A percentile compares a stretch with the other conserved stretches of the same genome.
Evolutionary conservation across 2,888 invertebrate species (phyloP).

Genomic region (Drosophila mayaguana): DNA sequence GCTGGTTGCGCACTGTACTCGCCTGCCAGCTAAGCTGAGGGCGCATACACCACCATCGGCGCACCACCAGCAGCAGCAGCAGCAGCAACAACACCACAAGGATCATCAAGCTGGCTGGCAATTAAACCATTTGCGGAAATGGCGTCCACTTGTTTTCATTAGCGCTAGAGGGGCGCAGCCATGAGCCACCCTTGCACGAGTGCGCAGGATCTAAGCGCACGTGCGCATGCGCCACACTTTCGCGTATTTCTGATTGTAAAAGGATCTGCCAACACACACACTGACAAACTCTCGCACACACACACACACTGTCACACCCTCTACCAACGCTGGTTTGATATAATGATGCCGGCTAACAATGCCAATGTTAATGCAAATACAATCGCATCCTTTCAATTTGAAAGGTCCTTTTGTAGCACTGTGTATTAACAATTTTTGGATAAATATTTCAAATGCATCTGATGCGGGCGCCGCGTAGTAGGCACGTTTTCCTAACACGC

Average conservation of each 20-base stretch:
- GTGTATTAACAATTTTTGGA: conserved; percentile 71
- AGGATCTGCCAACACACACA: conserved; percentile 54
- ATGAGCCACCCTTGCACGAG: conserved; percentile 48
- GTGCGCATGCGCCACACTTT: conserved; percentile 79
- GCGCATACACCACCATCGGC: conserved; percentile 35
- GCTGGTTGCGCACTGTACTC: conserved; percentile 75
- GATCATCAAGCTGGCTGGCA: conserved; percentile 35
- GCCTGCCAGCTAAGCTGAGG: conserved; percentile 36
- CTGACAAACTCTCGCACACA: conserved; percentile 24
- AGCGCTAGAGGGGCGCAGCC: conserved; percentile 45
- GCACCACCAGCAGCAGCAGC: conserved; percentile 39
- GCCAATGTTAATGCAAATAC: conserved; percentile 76
- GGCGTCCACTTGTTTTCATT: conserved; percentile 79
- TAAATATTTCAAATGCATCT: conserved; percentile 58
- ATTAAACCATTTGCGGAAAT: conserved; percentile 72
- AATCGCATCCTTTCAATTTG: conserved; percentile 73
- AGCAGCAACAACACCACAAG: conserved; percentile 40
- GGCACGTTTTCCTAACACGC: conserved; percentile 37
- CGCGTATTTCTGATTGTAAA: conserved; percentile 66
- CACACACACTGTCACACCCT: conserved; percentile 57
- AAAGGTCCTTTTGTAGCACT: conserved; percentile 60
- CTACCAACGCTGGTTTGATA: conserved; percentile 45
- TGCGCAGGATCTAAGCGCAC: conserved; percentile 64
- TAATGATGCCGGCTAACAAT: conserved; percentile 73
- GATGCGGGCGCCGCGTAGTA: conserved; percentile 62